Evolutionary conservation across 2,797 vertebrate genomes (phyloP), one percentile per base, ranked within the genome.

Genomic region (Rallus crepitans): DNA sequence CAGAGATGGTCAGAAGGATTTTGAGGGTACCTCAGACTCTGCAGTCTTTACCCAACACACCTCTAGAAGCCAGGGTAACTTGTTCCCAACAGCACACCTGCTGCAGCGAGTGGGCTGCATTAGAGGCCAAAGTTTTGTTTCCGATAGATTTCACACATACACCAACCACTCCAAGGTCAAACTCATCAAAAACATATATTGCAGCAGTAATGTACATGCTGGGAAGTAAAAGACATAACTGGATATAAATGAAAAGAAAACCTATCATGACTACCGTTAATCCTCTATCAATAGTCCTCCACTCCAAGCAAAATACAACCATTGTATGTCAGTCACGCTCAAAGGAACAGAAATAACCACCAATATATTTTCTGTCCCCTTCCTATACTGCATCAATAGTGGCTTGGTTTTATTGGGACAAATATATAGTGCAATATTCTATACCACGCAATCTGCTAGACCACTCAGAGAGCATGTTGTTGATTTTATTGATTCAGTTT

Each of bases 401-500:
- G 21, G 25, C 20, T 87, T 56, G 35, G 42, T 61, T 88, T 95
- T 84, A 76, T 13, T 40, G 37, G 77, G n/a, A 83, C 37, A 76
- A 72, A 89, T 65, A 56, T 5, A 69, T 4, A 64, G 45, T 17
- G 9, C 40, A 70, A 86, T 77, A 87, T 57, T 71, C 75, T 76
- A 65, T 66, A 81, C 81, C 30, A 33, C 45, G 35, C 56, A 90
- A 76, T 45, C 70, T 24, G 53, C 66, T 85, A 33, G 40, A 40
- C 0, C 2, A 64, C 60, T 90, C 70, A 82, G 56, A 93, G 45
- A 40, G 45, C 25, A 56, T 6, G 33, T 30, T 72, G 66, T 48
- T 94, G 87, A 93, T 94, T 91, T 80, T 82, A 96, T 79, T 72
- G 90, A 95, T 83, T 87, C 81, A 50, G 59, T 68, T 94, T 94